Conservation (phyloP, 2,113 vertebrate genomes). For the Beaufortia kweichowensis region DNA sequence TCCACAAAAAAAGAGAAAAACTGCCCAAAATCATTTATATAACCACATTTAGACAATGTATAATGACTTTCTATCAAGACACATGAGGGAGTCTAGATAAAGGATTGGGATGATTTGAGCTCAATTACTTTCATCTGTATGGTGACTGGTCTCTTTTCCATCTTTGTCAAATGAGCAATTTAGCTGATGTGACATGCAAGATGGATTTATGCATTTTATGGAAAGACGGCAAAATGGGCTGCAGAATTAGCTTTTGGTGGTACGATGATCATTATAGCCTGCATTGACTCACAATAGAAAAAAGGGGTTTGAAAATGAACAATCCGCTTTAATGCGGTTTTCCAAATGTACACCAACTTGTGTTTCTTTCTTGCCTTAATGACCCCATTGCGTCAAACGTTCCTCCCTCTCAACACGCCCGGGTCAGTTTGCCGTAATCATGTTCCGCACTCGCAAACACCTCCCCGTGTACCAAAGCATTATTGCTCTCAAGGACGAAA, state of each 20-base stretch:
- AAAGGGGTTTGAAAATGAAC: not conserved
- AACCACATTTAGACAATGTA: conserved; percentile 7
- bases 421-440: not conserved
- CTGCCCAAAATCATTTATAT: not conserved
- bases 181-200: conserved; percentile 3
- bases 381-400: conserved; percentile 30
- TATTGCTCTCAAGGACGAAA: conserved; percentile 39
- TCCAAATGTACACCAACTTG: conserved; percentile 18
- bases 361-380: conserved; percentile 6
- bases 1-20: not conserved
- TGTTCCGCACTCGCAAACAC: conserved; percentile 14
- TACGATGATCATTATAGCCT: not conserved
- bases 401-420: not conserved
- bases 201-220: not conserved
- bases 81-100: conserved; percentile 35
- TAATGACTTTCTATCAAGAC: conserved; percentile 4
- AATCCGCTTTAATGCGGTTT: conserved; percentile 16
- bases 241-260: conserved; percentile 2
- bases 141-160: conserved; percentile 15
- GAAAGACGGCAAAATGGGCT: not conserved
- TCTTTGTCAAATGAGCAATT: conserved; percentile 35
- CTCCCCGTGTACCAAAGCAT: conserved; percentile 13
- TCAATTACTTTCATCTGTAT: conserved; percentile 32
- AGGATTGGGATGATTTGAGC: conserved; percentile 9
- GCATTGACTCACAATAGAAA: not conserved